Percentiles rank a stretch among this genome's conserved stretches.
phyloP scores from a whole-genome alignment of 35 echinoderm and acorn worm genomes.

The Nesometra sesokonis region DNA sequence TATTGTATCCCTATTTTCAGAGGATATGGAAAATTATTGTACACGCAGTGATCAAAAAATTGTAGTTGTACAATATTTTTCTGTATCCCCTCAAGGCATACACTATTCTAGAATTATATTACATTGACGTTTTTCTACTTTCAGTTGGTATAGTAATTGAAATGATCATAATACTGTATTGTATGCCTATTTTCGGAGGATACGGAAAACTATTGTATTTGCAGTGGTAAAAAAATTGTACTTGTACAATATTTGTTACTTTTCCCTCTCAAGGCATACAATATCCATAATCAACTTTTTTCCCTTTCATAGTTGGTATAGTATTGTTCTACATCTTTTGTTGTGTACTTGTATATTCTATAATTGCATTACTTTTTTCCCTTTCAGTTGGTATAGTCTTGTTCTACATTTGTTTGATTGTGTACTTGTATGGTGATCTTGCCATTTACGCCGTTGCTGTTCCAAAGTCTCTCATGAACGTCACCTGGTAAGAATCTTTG shows the following conservation, averaged over 20 bases:
- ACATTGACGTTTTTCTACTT: conserved; percentile 1
- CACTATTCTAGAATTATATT: no score
- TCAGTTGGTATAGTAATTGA: no score
- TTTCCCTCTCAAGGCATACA: background rate
- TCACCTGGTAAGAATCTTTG: conserved; percentile 97
- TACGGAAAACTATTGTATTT: no score
- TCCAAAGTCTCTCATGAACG: conserved; percentile 76
- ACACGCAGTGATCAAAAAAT: no score
- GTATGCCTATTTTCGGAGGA: no score
- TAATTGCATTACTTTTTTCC: conserved; percentile 4
- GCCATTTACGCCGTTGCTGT: conserved; percentile 91
- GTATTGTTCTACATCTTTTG: background rate
- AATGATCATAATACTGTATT: no score
- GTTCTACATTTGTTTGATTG: conserved; percentile 65
- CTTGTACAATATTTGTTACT: no score
- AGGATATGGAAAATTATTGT: no score
- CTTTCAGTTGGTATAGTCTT: conserved; percentile 63
- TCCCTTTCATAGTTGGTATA: background rate
- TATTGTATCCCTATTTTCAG: no score
- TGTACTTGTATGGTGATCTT: conserved; percentile 93
- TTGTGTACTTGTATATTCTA: no score
- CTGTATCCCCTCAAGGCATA: background rate
- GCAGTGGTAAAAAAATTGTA: no score
- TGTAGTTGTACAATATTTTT: no score
- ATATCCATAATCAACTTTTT: background rate